phyloP scores from a whole-genome alignment of 2,797 vertebrate genomes.

The Syndactyla subalaris region DNA sequence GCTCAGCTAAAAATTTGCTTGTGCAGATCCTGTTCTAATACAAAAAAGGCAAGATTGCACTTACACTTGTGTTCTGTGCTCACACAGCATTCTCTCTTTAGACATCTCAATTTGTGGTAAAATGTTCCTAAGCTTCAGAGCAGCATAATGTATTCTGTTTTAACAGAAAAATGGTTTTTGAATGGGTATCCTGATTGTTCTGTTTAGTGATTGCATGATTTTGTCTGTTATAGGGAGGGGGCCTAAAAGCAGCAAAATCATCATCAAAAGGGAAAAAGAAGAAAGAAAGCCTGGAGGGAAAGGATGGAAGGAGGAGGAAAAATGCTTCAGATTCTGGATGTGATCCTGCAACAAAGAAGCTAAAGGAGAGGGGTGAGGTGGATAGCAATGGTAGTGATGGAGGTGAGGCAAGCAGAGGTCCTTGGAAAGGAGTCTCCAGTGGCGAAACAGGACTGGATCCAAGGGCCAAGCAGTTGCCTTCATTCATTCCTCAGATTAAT shows the following conservation, averaged over 20 bases:
- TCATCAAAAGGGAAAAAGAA: conserved; percentile 84
- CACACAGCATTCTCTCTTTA: neutral
- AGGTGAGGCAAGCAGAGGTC: conserved; percentile 79
- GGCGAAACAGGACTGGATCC: conserved; percentile 75
- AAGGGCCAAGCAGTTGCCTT: conserved; percentile 77
- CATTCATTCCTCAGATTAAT: conserved; percentile 86
- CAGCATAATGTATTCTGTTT: neutral
- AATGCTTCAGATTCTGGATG: conserved; percentile 89
- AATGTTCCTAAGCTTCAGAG: neutral
- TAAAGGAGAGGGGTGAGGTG: conserved; percentile 87
- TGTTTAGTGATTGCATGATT: conserved; percentile 53
- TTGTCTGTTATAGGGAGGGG: conserved; percentile 74
- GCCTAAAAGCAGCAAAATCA: conserved; percentile 76
- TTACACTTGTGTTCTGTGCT: neutral
- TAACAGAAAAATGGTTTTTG: neutral
- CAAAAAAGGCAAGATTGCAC: neutral
- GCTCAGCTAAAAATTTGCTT: neutral
- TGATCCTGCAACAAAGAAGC: conserved; percentile 92
- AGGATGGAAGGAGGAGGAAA: conserved; percentile 90
- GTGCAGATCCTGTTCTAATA: neutral
- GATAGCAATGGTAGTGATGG: conserved; percentile 84
- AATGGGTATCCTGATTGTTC: neutral
- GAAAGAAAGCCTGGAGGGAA: conserved; percentile 81
- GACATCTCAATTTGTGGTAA: neutral
- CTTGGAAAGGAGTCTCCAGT: conserved; percentile 81